Evolutionary conservation across 2,888 invertebrate species (phyloP).

Genomic region (Urechis unicinctus): DNA sequence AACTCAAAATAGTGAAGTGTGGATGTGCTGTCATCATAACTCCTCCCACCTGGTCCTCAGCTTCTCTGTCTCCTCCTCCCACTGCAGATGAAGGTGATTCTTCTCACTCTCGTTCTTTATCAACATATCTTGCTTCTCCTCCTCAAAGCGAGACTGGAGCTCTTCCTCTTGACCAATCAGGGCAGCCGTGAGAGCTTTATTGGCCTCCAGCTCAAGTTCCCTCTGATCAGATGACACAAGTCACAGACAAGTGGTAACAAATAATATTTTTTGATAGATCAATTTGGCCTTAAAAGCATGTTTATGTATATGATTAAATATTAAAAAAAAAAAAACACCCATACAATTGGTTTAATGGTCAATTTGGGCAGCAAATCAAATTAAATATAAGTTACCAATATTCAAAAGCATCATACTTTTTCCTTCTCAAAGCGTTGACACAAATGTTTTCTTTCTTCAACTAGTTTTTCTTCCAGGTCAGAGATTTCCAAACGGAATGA

Average conservation of each 20-base stretch:
- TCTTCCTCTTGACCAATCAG: conserved; percentile 23
- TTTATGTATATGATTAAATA: too few relatives aligned
- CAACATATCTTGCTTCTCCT: conserved; percentile 31
- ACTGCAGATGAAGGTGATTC: conserved; percentile 26
- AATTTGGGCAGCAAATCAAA: too few relatives aligned
- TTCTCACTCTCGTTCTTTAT: conserved; percentile 32
- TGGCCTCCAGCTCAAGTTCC: conserved; percentile 5
- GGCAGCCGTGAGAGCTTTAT: conserved; percentile 16
- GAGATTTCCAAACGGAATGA: too few relatives aligned
- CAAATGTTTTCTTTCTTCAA: too few relatives aligned
- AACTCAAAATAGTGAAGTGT: not conserved
- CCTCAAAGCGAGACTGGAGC: conserved; percentile 24
- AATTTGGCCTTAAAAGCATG: too few relatives aligned
- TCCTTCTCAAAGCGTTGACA: too few relatives aligned
- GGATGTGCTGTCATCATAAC: not conserved
- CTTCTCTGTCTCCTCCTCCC: conserved; percentile 23
- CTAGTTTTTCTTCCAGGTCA: too few relatives aligned
- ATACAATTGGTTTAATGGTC: not conserved
- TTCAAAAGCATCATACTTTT: too few relatives aligned
- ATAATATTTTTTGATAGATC: too few relatives aligned
- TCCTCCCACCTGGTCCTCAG: not conserved
- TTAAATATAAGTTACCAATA: too few relatives aligned
- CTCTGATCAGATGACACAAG: not conserved
- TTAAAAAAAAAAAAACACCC: not conserved
- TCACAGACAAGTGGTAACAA: not conserved